Evolutionary conservation across 2,797 vertebrate species (phyloP).

Genomic region (Brotula barbata): DNA sequence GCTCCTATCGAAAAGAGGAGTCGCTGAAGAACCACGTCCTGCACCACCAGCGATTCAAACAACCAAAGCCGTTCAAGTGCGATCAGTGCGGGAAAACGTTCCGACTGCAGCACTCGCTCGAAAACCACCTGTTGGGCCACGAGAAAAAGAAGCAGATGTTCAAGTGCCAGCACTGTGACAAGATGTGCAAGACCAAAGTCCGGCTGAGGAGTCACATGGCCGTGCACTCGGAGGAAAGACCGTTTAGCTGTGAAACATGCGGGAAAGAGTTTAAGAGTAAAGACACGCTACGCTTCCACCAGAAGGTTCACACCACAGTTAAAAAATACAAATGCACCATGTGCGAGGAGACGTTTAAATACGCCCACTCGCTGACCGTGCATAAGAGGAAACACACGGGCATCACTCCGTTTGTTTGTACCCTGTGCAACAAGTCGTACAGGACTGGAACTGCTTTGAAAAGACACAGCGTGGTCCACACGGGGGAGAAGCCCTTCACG

Average conservation of each 20-base stretch:
- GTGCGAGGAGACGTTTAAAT: slow-evolving; percentile 73
- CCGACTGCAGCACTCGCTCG: slow-evolving; percentile 63
- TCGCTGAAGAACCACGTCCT: slow-evolving; percentile 71
- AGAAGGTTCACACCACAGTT: slow-evolving; percentile 74
- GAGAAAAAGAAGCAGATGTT: slow-evolving; percentile 64
- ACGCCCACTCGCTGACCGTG: slow-evolving; percentile 69
- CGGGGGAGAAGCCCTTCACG: slow-evolving; percentile 72
- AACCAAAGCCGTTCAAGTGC: slow-evolving; percentile 69
- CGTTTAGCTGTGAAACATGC: slow-evolving; percentile 75
- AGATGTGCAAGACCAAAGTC: slow-evolving; percentile 66
- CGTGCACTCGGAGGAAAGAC: slow-evolving; percentile 73
- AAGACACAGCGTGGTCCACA: slow-evolving; percentile 70
- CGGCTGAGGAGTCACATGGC: slow-evolving; percentile 70
- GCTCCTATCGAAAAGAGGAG: slow-evolving; percentile 62
- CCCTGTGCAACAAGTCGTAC: slow-evolving; percentile 64
- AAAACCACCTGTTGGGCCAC: slow-evolving; percentile 71
- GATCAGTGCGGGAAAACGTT: slow-evolving; percentile 72
- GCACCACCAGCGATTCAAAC: slow-evolving; percentile 58
- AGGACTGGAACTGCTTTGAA: slow-evolving; percentile 68
- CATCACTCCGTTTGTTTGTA: slow-evolving; percentile 61
- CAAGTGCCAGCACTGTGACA: slow-evolving; percentile 69
- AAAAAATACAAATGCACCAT: slow-evolving; percentile 68
- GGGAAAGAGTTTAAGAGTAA: slow-evolving; percentile 79
- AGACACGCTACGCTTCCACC: slow-evolving; percentile 76
- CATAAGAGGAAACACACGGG: slow-evolving; percentile 75